Evolutionary conservation across 2,888 invertebrate genomes (phyloP), one percentile per base, ranked within the genome.

Genomic region (Drosophila aldrichi): DNA sequence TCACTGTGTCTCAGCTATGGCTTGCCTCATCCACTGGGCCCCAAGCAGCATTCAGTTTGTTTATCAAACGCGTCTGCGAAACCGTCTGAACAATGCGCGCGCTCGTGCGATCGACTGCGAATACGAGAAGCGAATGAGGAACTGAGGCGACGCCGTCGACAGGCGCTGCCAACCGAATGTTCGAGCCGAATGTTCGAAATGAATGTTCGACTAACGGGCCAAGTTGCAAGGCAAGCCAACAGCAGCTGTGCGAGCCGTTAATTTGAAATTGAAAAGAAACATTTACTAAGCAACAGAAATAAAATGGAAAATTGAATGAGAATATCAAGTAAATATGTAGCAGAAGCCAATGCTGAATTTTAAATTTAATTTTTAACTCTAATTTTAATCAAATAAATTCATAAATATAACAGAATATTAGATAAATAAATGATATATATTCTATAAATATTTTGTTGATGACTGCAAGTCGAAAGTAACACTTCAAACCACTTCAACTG

Each of bases 121-220:
- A 43, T 52, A 58, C 77, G 57, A 43, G 59, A 66, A 62, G 43
- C 81, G 77, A 77, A 77, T 77, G 77, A 70, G 77, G 70, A 77
- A 70, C 76, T 66, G 60, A 70, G 38, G 43, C 56, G 55, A 51
- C 40, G 48, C 54, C 22, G 59, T 60, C 62, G 56, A 34, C 62
- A 36, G 54, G 12, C 59, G 59, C 60, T 67, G 38, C 64, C 72
- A 59, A 81, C 54, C 9, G n/a, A 32, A 1, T 14, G 49, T 43
- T 57, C 36, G 56, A 70, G 41, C 18, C 14, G 66, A 38, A 57
- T 63, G 77, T 66, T 80, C 58, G 61, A 20, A 25, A n/a, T 12
- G 66, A 38, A 57, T 63, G 77, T 66, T 80, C 58, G 61, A 20
- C 7, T 34, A 22, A 36, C 46, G n/a, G 8, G 43, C 38, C 58